Conservation (phyloP, 2,888 invertebrate species). For the Icerya purchasi region DNA sequence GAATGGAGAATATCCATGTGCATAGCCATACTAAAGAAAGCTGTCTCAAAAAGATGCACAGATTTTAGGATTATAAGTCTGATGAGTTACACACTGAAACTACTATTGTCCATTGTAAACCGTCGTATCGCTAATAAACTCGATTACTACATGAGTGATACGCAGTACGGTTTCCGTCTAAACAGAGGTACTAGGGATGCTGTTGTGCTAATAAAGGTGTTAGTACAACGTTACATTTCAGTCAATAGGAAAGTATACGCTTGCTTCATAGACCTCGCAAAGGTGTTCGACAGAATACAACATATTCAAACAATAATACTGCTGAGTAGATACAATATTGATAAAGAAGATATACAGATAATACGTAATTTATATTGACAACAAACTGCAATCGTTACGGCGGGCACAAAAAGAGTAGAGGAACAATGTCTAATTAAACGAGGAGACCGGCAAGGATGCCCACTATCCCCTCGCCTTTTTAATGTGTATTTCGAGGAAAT, state of each 20-base stretch:
- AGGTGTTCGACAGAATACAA: neutral
- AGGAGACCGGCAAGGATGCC: too few species aligned
- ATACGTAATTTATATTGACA: neutral
- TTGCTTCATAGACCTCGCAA: neutral
- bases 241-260: neutral
- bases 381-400: neutral
- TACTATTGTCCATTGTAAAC: neutral
- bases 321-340: neutral
- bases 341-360: too few species aligned
- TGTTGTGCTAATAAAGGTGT: neutral
- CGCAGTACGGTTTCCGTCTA: neutral
- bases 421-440: neutral
- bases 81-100: neutral
- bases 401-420: neutral
- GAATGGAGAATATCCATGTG: neutral
- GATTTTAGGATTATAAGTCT: neutral
- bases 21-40: neutral
- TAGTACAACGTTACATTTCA: neutral
- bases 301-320: neutral
- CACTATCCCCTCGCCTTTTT: too few species aligned
- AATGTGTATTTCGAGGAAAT: too few species aligned
- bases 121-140: neutral
- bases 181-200: neutral
- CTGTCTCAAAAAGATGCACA: neutral
- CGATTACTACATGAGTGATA: neutral